A percentile compares a stretch with the other conserved stretches of the same genome.
Evolutionary conservation across 2,113 vertebrate genomes (phyloP).

Genomic region (Tyto alba): DNA sequence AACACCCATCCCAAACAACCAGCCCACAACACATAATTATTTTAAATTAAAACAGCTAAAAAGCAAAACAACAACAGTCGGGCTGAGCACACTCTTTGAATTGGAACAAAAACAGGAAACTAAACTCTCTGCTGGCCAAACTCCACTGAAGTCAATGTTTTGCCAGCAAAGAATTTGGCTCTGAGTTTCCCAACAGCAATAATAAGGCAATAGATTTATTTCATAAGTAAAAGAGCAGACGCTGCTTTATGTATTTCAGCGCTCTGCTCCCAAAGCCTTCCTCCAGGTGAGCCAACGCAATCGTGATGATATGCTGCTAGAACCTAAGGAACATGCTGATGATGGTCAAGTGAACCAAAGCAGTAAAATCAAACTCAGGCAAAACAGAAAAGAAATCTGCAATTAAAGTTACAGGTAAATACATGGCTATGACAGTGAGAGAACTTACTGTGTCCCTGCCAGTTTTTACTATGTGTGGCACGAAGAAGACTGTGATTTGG

Average conservation of each 20-base stretch:
- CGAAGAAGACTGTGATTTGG: background rate
- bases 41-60: constrained; percentile 34
- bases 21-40: constrained; percentile 5
- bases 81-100: background rate
- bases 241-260: background rate
- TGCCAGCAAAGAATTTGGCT: constrained; percentile 49
- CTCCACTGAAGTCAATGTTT: background rate
- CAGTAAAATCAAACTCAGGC: background rate
- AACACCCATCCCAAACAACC: background rate
- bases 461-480: background rate
- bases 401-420: background rate
- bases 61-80: background rate
- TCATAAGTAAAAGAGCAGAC: constrained; percentile 41
- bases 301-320: background rate
- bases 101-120: constrained; percentile 56
- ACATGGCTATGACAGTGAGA: background rate
- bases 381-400: background rate
- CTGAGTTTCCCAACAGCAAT: background rate
- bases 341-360: background rate
- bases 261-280: background rate
- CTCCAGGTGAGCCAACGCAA: background rate
- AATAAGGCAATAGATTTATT: constrained; percentile 48
- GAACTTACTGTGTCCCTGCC: background rate
- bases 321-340: background rate
- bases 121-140: constrained; percentile 27